Evolutionary conservation across 1,140 invertebrate species (phyloP).

Genomic region (Zaprionus taronus): DNA sequence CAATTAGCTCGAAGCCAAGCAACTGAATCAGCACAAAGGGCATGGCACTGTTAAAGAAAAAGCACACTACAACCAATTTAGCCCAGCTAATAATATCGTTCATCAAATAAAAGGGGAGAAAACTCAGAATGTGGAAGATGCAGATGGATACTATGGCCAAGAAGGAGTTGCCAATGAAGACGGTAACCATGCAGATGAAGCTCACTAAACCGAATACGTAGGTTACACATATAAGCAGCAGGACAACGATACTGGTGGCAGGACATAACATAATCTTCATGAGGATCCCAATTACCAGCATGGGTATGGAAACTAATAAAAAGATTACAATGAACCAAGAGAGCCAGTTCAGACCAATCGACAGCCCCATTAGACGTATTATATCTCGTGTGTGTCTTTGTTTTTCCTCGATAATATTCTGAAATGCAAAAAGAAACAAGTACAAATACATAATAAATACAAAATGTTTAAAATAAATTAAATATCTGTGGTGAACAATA

Average conservation of each 20-base stretch:
- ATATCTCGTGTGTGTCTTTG: slow-evolving; percentile 88
- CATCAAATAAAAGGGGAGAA: slow-evolving; percentile 29
- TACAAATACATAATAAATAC: background rate
- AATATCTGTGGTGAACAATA: too few species aligned
- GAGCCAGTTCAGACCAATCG: slow-evolving; percentile 91
- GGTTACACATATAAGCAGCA: slow-evolving; percentile 56
- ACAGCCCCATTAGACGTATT: slow-evolving; percentile 93
- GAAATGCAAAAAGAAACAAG: slow-evolving; percentile 7
- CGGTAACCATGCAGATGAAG: slow-evolving; percentile 87
- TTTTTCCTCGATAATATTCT: slow-evolving; percentile 86
- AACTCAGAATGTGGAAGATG: slow-evolving; percentile 5
- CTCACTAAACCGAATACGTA: slow-evolving; percentile 65
- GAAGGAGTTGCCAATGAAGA: slow-evolving; percentile 85
- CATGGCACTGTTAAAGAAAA: slow-evolving; percentile 49
- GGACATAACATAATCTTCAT: slow-evolving; percentile 83
- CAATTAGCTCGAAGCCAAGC: slow-evolving; percentile 6
- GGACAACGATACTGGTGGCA: background rate
- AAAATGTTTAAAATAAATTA: background rate
- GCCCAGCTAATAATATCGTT: accelerated
- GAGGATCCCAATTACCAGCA: slow-evolving; percentile 85
- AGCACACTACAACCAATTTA: background rate
- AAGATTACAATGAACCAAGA: slow-evolving; percentile 92
- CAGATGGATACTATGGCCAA: slow-evolving; percentile 29
- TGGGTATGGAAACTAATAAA: slow-evolving; percentile 87
- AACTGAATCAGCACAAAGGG: slow-evolving; percentile 19